Evolutionary conservation across 2,797 vertebrate species (phyloP).

Genomic region (Siniperca undulata): DNA sequence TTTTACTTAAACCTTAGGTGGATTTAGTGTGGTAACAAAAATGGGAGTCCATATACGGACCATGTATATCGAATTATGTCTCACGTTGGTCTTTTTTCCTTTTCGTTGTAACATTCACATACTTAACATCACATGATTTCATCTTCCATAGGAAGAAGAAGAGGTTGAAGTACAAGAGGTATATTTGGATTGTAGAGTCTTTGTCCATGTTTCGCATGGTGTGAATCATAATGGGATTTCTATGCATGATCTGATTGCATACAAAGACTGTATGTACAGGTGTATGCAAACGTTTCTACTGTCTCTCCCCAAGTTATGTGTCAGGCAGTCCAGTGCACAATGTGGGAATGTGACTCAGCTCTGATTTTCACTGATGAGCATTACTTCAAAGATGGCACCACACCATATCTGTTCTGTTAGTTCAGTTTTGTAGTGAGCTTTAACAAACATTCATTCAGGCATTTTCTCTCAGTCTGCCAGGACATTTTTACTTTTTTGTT

Average conservation of each 20-base stretch:
- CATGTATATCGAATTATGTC: background rate
- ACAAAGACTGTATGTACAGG: constrained; percentile 1
- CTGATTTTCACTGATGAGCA: constrained; percentile 20
- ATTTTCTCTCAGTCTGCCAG: constrained; percentile 30
- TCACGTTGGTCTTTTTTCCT: background rate
- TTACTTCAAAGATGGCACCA: constrained; percentile 30
- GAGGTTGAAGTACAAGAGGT: constrained; percentile 84
- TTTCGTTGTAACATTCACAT: constrained; percentile 17
- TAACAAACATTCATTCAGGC: constrained; percentile 3
- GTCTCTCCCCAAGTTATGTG: constrained; percentile 17
- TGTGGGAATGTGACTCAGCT: constrained; percentile 31
- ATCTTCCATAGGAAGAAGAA: constrained; percentile 81
- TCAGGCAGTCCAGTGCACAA: constrained; percentile 13
- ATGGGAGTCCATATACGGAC: background rate
- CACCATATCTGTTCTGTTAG: constrained; percentile 18
- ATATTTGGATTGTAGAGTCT: constrained; percentile 50
- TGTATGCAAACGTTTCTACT: constrained; percentile 20
- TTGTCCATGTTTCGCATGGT: constrained; percentile 55
- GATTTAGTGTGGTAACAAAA: constrained; percentile 41
- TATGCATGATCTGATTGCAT: constrained; percentile 56
- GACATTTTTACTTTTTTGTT: constrained; percentile 19
- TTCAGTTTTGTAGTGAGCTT: constrained; percentile 22
- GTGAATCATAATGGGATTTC: constrained; percentile 47
- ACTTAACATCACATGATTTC: constrained; percentile 51
- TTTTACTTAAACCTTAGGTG: constrained; percentile 38